Conservation (phyloP, 23 tunicate genomes). For the Ciona savignyi region DNA sequence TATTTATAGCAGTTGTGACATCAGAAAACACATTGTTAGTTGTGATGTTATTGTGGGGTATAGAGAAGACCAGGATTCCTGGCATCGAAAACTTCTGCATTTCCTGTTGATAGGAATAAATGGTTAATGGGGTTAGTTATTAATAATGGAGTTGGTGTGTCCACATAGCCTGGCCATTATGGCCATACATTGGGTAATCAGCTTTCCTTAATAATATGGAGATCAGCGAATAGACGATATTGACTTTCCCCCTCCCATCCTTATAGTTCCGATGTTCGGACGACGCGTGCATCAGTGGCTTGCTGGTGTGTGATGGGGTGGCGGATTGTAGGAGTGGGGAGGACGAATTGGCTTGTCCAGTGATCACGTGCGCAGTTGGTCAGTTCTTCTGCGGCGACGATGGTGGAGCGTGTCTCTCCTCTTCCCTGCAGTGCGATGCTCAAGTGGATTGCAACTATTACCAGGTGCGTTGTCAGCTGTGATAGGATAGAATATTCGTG, state of each 20-base stretch:
- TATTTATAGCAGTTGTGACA: too few relatives aligned
- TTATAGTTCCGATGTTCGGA: slow-evolving; percentile 85
- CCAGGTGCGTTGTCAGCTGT: slow-evolving; percentile 16
- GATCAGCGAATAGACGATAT: too few relatives aligned
- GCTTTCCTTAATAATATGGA: too few relatives aligned
- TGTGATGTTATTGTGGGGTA: too few relatives aligned
- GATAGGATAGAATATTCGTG: neutral
- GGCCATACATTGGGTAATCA: too few relatives aligned
- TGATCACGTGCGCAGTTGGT: slow-evolving; percentile 38
- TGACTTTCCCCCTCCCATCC: neutral
- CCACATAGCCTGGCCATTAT: too few relatives aligned
- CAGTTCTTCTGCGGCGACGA: slow-evolving; percentile 43
- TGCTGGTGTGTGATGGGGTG: slow-evolving; percentile 80
- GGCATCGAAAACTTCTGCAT: too few relatives aligned
- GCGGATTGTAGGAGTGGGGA: slow-evolving; percentile 65
- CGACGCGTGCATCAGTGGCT: slow-evolving; percentile 57
- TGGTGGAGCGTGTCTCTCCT: slow-evolving; percentile 24
- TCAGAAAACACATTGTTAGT: too few relatives aligned
- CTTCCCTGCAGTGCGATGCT: slow-evolving; percentile 51
- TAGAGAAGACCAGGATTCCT: too few relatives aligned
- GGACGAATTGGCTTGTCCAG: slow-evolving; percentile 61
- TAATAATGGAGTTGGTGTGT: too few relatives aligned
- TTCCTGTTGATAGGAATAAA: too few relatives aligned
- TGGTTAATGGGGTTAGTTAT: too few relatives aligned
- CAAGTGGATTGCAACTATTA: slow-evolving; percentile 27